Conservation (phyloP, 2,113 vertebrate species). For the Paramisgurnus dabryanus region DNA sequence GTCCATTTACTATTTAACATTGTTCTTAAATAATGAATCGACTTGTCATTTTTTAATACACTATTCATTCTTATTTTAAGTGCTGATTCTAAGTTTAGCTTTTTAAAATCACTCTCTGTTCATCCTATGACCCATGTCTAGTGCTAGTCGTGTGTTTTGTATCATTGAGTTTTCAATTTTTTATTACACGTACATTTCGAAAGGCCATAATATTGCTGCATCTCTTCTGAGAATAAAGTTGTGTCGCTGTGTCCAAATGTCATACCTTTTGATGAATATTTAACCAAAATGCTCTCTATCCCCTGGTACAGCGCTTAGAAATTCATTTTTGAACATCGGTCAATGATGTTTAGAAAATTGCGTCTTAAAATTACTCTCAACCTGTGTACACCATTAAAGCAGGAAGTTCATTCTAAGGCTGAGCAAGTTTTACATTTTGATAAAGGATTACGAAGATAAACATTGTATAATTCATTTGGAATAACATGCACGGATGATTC, state of each 20-base stretch:
- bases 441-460: background rate
- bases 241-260: conserved; percentile 11
- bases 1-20: conserved; percentile 34
- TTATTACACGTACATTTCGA: background rate
- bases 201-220: background rate
- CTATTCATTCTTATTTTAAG: background rate
- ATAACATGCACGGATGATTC: background rate
- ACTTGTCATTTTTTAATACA: conserved; percentile 12
- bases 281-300: background rate
- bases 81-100: background rate
- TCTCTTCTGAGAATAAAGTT: background rate
- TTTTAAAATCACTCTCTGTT: background rate
- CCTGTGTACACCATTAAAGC: too few relatives aligned
- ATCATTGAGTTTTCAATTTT: background rate
- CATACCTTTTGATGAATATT: conserved; percentile 26
- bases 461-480: background rate
- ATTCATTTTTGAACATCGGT: too few relatives aligned
- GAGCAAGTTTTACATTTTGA: background rate
- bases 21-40: conserved; percentile 38
- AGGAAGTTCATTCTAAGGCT: background rate
- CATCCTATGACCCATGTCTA: background rate
- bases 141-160: background rate
- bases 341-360: too few relatives aligned
- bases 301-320: too few relatives aligned
- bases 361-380: too few relatives aligned